Evolutionary conservation across 2,888 invertebrate genomes (phyloP).

Genomic region (Pachycephus smyrnensis): DNA sequence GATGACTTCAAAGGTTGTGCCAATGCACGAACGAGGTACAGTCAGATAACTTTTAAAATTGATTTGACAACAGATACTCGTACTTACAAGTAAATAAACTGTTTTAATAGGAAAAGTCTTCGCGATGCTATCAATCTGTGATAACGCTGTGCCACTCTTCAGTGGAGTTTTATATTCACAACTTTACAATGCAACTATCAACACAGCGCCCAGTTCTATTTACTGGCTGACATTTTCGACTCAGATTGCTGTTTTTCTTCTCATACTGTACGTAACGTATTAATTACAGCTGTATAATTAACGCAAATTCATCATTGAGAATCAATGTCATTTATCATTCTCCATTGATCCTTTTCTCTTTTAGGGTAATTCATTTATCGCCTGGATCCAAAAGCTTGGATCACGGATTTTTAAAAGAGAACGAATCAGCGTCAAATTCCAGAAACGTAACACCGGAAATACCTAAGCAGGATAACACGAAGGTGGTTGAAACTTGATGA

Average conservation of each 20-base stretch:
- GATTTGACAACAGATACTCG: background rate
- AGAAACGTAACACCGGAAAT: background rate
- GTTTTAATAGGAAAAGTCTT: slow-evolving; percentile 76
- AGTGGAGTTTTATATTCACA: slow-evolving; percentile 81
- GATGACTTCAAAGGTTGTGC: slow-evolving; percentile 83
- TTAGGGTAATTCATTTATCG: slow-evolving; percentile 62
- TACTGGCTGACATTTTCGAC: slow-evolving; percentile 80
- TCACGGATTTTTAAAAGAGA: slow-evolving; percentile 54
- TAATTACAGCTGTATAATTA: background rate
- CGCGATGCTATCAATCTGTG: slow-evolving; percentile 82
- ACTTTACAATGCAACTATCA: slow-evolving; percentile 77
- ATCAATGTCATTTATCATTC: slow-evolving; percentile 6
- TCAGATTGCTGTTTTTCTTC: slow-evolving; percentile 75
- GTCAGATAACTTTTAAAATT: slow-evolving; percentile 15
- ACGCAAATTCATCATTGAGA: background rate
- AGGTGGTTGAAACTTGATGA: background rate
- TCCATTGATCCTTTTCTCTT: slow-evolving; percentile 20
- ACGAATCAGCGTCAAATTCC: slow-evolving; percentile 25
- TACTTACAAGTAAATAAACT: background rate
- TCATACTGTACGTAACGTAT: slow-evolving; percentile 74
- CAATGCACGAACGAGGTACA: slow-evolving; percentile 77
- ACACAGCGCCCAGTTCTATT: slow-evolving; percentile 72
- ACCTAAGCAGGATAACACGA: too few species aligned
- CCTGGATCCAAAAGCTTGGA: slow-evolving; percentile 55
- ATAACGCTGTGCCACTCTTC: slow-evolving; percentile 82